Base-by-base conservation (phyloP, 2,797 vertebrate species). In the Esox lucius region DNA sequence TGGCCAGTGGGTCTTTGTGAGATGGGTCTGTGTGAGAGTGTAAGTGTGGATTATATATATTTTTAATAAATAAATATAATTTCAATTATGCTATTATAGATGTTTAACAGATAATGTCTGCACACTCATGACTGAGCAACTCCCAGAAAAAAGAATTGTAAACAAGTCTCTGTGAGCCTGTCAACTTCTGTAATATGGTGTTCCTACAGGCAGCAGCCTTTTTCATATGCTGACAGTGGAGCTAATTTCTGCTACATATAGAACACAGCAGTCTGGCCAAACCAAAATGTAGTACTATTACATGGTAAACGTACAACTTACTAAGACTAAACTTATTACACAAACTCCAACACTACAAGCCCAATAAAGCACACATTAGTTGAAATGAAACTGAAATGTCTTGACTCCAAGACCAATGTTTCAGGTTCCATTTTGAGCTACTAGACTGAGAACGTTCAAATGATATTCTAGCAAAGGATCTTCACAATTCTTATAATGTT, bases 201-300 rank as follows among this genome's bases (percentile, higher is more conserved):
- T 65, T 62, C 24, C 62, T 24, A 13, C 0, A 31, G 71, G 64
- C 59, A 12, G 46, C 28, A 39, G 33, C 56, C 15, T 73, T 65
- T 75, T 70, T 66, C 68, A 62, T 22, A 68, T 66, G 12, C 11
- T 70, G 70, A 39, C 75, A 49, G 17, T 51, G 48, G n/a, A 59
- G 73, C 56, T 70, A 17, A 66, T 73, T 70, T 56, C 39, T 62
- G 24, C 48, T 51, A 35, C 39, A 51, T 33, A 69, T 70, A 64
- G 64, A 75, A 3, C 19, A 59, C 13, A 75, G 28, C 75, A 75
- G 66, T 70, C 49, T 75, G 77, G 73, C 56, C 64, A 31, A 24
- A 13, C 0, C 74, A n/a, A n/a, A n/a, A n/a, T n/a, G n/a, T 39
- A 39, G 35, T 39, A 39, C 35, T 39, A 39, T 39, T 39, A 39